Evolutionary conservation across 2,888 invertebrate genomes (phyloP).

Genomic region (Amiota mariae): DNA sequence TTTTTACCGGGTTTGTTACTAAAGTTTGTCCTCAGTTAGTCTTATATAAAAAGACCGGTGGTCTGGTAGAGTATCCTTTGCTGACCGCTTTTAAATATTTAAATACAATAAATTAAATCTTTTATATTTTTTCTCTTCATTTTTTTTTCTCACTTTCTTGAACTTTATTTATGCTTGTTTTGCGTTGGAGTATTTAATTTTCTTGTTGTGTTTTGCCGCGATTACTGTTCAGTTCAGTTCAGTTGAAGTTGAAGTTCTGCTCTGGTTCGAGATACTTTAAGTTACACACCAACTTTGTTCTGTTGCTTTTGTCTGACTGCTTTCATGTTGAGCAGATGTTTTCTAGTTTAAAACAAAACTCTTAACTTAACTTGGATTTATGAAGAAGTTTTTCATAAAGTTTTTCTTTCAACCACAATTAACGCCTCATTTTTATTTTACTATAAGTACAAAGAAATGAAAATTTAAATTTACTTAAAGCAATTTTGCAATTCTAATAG

Average conservation of each 20-base stretch:
- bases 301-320: background rate
- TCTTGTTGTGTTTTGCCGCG: too few relatives aligned
- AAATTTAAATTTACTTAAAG: background rate
- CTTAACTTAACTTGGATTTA: too few relatives aligned
- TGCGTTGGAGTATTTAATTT: background rate
- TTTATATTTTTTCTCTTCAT: too few relatives aligned
- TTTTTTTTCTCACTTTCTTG: too few relatives aligned
- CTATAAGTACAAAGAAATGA: background rate
- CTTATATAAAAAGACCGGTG: too few relatives aligned
- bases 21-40: too few relatives aligned
- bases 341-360: background rate
- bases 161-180: background rate
- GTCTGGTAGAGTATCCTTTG: too few relatives aligned
- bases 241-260: background rate
- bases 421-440: background rate
- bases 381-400: background rate
- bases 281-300: background rate
- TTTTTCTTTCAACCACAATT: background rate
- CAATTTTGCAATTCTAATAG: background rate
- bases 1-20: too few relatives aligned
- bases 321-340: slow-evolving; percentile 5
- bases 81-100: too few relatives aligned
- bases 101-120: too few relatives aligned
- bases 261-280: background rate
- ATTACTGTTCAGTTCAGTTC: too few relatives aligned